Base-by-base conservation (phyloP, 2,888 invertebrate genomes). In the Drosophila incognita region DNA sequence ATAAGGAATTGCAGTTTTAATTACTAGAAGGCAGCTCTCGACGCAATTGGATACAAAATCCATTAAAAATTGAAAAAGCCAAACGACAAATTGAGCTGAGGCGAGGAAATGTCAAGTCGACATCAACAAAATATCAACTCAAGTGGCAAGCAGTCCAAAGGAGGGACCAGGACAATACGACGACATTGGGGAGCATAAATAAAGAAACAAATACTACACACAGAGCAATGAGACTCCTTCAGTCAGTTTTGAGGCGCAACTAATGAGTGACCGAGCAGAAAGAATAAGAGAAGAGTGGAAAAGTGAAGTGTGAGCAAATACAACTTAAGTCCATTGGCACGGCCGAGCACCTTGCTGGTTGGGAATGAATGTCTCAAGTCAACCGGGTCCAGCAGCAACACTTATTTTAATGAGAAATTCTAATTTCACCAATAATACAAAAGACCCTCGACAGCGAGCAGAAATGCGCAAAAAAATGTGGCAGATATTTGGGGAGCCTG, bases 351-450 rank as follows among this genome's bases (percentile, higher is more conserved):
- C 91, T 91, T 90, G 74, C 71, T 72, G 62, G 61, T 40, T 59
- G 61, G 53, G 67, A 36, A 49, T 76, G 76, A 70, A 71, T 79
- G 85, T 81, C 83, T 86, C 90, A 86, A 86, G 90, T 89, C 90
- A 89, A 89, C 68, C 83, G 87, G 71, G 80, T 82, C 77, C 87
- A 73, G 79, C 67, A 64, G 66, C 87, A 89, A 87, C 87, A 87
- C 87, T 87, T 87, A 87, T 87, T 87, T 87, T 87, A 87, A 87
- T 87, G 87, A 87, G 87, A 87, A 87, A 89, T 87, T 87, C 90
- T 89, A 87, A 87, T 90, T 87, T 90, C 89, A 79, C 90, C 90
- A 90, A 87, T 87, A 79, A 81, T 70, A 88, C 87, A 89, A 90
- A 83, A 77, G 82, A 68, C 65, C 42, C 66, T 40, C 72, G 61